phyloP scores from a whole-genome alignment of 1,140 invertebrate genomes.

The Calliphora vicina region DNA sequence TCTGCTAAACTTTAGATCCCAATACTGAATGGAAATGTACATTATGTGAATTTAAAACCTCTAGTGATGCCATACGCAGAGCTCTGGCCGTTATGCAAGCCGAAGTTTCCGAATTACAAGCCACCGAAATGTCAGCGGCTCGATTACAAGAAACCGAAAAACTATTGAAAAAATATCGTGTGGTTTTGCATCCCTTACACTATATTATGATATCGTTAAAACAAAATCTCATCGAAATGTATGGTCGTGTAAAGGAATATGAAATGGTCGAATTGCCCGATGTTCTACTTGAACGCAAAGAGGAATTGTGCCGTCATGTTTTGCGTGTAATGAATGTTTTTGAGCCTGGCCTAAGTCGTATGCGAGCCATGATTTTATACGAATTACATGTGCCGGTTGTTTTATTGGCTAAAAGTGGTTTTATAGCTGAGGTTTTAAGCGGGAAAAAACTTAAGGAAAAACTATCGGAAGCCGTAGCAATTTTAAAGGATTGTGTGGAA shows the following conservation, averaged over 20 bases:
- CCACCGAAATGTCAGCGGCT: slow-evolving; percentile 61
- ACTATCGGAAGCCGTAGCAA: slow-evolving; percentile 70
- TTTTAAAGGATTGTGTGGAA: slow-evolving; percentile 68
- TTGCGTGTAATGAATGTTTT: slow-evolving; percentile 75
- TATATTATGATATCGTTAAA: slow-evolving; percentile 71
- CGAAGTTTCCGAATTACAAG: slow-evolving; percentile 66
- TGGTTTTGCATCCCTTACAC: slow-evolving; percentile 76
- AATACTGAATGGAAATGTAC: slow-evolving; percentile 75
- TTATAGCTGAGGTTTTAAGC: slow-evolving; percentile 68
- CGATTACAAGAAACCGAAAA: slow-evolving; percentile 64
- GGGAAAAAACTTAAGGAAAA: slow-evolving; percentile 70
- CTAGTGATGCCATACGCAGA: slow-evolving; percentile 67
- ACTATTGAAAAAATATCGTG: slow-evolving; percentile 70
- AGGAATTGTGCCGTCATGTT: slow-evolving; percentile 74
- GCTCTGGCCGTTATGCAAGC: slow-evolving; percentile 70
- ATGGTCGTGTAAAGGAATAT: slow-evolving; percentile 75
- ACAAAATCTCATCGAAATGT: slow-evolving; percentile 76
- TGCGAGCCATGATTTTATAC: slow-evolving; percentile 80
- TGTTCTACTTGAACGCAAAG: slow-evolving; percentile 77
- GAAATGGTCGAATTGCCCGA: slow-evolving; percentile 75
- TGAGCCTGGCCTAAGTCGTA: slow-evolving; percentile 77
- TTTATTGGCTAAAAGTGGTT: slow-evolving; percentile 72
- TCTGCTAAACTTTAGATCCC: slow-evolving; percentile 36
- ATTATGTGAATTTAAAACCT: slow-evolving; percentile 72
- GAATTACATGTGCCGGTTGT: slow-evolving; percentile 80